Percentiles rank a stretch among this genome's conserved stretches.
Conservation (phyloP, 1,140 invertebrate species). For the Drosophila saltans region DNA sequence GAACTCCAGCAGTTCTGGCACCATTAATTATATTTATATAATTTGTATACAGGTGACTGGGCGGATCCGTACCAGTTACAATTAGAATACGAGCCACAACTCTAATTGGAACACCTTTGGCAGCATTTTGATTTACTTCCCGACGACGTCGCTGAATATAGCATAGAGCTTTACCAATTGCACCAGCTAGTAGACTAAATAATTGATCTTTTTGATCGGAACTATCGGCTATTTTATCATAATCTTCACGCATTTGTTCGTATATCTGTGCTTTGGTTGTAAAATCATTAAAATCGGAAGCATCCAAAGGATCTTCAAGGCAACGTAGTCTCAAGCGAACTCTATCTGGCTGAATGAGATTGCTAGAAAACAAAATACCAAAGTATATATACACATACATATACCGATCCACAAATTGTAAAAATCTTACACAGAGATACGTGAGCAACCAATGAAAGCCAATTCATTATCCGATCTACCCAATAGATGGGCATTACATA, state of each 20-base stretch:
- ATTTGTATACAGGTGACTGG: neutral
- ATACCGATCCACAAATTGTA: neutral
- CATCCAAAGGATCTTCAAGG: neutral
- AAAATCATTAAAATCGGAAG: neutral
- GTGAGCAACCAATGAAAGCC: neutral
- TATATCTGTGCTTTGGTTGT: neutral
- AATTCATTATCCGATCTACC: neutral
- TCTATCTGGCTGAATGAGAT: constrained; percentile 1
- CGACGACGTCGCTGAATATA: constrained; percentile 16
- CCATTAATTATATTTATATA: neutral
- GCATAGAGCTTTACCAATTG: neutral
- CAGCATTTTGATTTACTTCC: neutral
- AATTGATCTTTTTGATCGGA: too few species aligned
- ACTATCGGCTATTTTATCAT: neutral
- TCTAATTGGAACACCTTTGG: neutral
- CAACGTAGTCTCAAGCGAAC: neutral
- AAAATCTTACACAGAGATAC: constrained; percentile 4
- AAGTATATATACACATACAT: too few species aligned
- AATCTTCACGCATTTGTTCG: neutral
- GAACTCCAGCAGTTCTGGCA: neutral
- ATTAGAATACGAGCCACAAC: constrained; percentile 3
- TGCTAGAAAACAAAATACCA: neutral
- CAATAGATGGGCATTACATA: constrained; percentile 10
- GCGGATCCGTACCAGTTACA: neutral
- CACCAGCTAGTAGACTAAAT: neutral